Base-by-base conservation (phyloP, 92 coral and sea anemone genomes). In the Epizoanthus ramosus region DNA sequence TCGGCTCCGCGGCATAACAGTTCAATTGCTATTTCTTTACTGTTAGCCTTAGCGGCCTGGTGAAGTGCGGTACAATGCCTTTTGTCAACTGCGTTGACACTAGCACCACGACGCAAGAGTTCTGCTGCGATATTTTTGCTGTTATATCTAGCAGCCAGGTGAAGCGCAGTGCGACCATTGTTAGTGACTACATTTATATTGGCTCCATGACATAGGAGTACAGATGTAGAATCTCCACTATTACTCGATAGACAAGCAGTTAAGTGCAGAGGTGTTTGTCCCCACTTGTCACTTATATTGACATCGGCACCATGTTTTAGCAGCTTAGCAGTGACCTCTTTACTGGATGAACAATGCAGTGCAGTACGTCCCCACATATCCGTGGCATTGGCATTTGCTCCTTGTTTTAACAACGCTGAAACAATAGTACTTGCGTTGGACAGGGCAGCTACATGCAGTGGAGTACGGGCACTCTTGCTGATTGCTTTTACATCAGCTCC, bases 401-500 rank as follows among this genome's bases (percentile, higher is more conserved):
- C 81, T 39, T 31, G 21, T 22, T 8, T 76, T 35, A 76, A 23
- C 9, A 76, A 56, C 10, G 63, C 13, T 10, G 70, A 59, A 60
- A 59, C 57, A n/a, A 76, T 57, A 58, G 35, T 35, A 2, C 33
- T 33, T 19, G 81, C 81, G 41, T 59, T 37, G n/a, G 64, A 59
- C 19, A 39, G 14, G 9, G 63, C 7, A n/a, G 81, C 81, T 8
- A 76, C 70, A 0, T 59, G 81, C 64, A 76, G 18, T 37, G 63
- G 57, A 33, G 81, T 60, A 8, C 81, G 70, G 17, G 69, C 28
- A 10, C 43, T 56, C 57, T 59, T 39, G 13, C 69, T 76, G 24
- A 58, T 28, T 18, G 81, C 69, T 41, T 76, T 76, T 2, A 61
- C 25, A 76, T 76, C 81, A 35, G 81, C 81, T 21, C 81, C 81